Conservation (phyloP, 2,797 vertebrate species). For the Onychomys leucogaster region DNA sequence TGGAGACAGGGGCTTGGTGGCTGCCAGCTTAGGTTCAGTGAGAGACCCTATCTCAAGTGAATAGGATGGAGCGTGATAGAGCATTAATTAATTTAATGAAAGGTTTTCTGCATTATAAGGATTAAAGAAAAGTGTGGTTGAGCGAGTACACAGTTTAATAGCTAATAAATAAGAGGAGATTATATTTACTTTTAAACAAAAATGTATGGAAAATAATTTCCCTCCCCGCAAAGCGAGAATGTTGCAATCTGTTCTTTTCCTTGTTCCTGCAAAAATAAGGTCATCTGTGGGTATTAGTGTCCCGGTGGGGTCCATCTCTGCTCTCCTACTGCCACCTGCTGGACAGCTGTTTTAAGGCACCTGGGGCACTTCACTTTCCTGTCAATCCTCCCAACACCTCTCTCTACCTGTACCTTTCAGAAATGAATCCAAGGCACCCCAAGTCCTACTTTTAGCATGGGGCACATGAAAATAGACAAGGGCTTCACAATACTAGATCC, state of each 20-base stretch:
- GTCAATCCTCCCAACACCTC: too few species aligned
- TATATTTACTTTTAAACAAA: conserved; percentile 14
- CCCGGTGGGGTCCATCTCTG: conserved; percentile 3
- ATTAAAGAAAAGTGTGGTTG: background rate
- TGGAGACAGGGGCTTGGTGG: background rate
- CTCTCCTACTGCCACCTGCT: conserved; percentile 78
- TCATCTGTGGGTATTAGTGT: background rate
- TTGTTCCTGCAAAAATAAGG: background rate
- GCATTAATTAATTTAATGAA: background rate
- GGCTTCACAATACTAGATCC: background rate
- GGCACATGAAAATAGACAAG: background rate
- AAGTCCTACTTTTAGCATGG: background rate
- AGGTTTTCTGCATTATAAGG: background rate
- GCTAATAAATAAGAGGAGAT: background rate
- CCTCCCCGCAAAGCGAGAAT: conserved; percentile 6
- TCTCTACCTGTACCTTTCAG: background rate
- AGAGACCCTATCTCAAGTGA: background rate
- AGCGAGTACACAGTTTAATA: background rate
- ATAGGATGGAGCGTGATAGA: background rate
- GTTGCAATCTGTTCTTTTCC: conserved; percentile 9
- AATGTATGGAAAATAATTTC: conserved; percentile 26
- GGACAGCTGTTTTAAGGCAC: background rate
- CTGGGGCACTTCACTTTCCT: background rate
- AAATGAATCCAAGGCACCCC: background rate
- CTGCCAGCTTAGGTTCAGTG: background rate